Conservation (phyloP, 2,113 vertebrate species). For the Esox niger region DNA sequence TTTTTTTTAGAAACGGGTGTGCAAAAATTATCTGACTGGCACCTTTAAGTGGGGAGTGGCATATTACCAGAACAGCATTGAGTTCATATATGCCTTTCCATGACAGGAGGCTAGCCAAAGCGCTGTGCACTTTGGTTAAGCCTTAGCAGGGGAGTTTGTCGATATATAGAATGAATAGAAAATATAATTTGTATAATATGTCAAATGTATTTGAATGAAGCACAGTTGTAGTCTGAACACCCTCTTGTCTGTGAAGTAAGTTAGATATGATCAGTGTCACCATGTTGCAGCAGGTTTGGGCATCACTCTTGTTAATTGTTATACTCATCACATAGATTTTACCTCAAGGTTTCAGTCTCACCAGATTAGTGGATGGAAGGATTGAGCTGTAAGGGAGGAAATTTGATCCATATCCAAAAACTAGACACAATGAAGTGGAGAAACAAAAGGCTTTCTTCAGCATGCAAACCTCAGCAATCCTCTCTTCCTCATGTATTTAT, state of each 20-base stretch:
- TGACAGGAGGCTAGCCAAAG: too few relatives aligned
- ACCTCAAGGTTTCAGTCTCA: neutral
- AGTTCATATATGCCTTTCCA: too few relatives aligned
- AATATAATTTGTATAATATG: too few relatives aligned
- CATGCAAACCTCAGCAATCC: conserved; percentile 29
- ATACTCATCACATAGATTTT: neutral
- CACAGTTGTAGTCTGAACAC: too few relatives aligned
- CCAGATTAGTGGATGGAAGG: neutral
- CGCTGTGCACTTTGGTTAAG: too few relatives aligned
- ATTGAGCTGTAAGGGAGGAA: conserved; percentile 14
- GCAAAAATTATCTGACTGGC: too few relatives aligned
- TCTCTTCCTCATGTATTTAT: neutral
- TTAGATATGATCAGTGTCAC: neutral
- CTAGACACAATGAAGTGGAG: conserved; percentile 15
- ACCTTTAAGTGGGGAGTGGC: too few relatives aligned
- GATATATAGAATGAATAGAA: too few relatives aligned
- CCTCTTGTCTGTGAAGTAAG: neutral
- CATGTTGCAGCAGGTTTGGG: neutral
- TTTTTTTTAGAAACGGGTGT: too few relatives aligned
- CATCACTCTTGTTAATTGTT: neutral
- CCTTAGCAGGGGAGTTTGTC: too few relatives aligned
- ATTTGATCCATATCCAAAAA: conserved; percentile 27
- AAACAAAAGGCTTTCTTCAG: conserved; percentile 38
- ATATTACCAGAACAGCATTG: too few relatives aligned
- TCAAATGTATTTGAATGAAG: too few relatives aligned